Percentiles rank a stretch among this genome's conserved stretches.
phyloP scores from a whole-genome alignment of 1,140 invertebrate genomes.

The Euura saliciscinereae region DNA sequence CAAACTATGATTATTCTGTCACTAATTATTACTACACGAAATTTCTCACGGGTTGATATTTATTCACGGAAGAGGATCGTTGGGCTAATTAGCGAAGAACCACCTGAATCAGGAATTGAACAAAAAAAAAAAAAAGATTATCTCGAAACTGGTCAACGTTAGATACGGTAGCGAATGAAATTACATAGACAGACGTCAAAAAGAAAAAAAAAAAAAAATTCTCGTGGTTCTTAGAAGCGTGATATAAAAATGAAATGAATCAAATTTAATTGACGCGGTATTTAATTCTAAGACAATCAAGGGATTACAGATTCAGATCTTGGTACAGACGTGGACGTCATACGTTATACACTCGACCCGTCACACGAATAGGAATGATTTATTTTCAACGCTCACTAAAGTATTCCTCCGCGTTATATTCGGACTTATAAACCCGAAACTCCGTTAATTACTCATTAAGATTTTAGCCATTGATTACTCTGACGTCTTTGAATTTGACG shows the following conservation, averaged over 20 bases:
- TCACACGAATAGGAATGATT: neutral
- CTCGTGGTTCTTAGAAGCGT: neutral
- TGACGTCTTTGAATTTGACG: slow-evolving; percentile 4
- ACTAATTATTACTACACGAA: no score
- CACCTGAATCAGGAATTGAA: no score
- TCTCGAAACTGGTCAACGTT: no score
- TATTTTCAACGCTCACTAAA: neutral
- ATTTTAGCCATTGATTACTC: slow-evolving; percentile 7
- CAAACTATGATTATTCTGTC: no score
- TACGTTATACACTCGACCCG: neutral
- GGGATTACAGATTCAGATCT: slow-evolving; percentile 1
- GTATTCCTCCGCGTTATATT: neutral
- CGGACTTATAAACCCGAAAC: neutral
- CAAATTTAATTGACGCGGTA: neutral
- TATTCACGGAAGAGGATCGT: no score
- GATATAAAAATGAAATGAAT: neutral
- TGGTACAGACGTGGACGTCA: neutral
- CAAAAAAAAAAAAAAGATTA: no score
- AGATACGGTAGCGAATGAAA: no score
- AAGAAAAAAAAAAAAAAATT: neutral
- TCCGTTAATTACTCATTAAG: slow-evolving; percentile 18
- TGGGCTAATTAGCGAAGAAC: no score
- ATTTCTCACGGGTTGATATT: no score
- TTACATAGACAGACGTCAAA: neutral
- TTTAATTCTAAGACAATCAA: slow-evolving; percentile 11